Evolutionary conservation across 1,140 invertebrate genomes (phyloP).

Genomic region (Zaprionus tsacasi): DNA sequence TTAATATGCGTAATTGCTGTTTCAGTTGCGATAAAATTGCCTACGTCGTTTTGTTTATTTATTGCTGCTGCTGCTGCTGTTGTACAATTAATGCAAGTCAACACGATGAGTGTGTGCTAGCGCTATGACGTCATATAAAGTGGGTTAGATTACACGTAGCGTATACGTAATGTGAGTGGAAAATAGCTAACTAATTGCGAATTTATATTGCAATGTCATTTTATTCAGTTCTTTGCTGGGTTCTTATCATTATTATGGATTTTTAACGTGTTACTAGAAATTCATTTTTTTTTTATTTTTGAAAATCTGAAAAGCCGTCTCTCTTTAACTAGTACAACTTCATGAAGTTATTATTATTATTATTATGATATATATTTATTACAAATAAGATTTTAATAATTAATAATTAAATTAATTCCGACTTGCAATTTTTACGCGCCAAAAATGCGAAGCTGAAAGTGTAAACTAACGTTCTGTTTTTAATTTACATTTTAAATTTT

Average conservation of each 20-base stretch:
- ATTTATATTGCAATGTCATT: not conserved
- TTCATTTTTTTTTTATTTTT: not conserved
- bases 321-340: no score
- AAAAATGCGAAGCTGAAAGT: no score
- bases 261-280: not conserved
- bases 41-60: not conserved
- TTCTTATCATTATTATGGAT: no score
- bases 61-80: not conserved
- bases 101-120: not conserved
- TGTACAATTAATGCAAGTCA: not conserved
- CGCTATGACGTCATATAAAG: not conserved
- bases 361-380: no score
- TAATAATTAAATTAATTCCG: no score
- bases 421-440: no score
- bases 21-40: slow-evolving; percentile 3
- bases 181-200: not conserved
- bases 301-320: no score
- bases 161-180: not conserved
- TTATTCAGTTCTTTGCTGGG: not conserved
- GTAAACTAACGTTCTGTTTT: no score
- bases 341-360: no score
- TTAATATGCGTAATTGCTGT: slow-evolving; percentile 8
- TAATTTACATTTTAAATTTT: no score
- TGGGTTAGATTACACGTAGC: not conserved
- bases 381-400: no score